Conservation (phyloP, 2,888 invertebrate genomes). For the Sminthurinus aureus region DNA sequence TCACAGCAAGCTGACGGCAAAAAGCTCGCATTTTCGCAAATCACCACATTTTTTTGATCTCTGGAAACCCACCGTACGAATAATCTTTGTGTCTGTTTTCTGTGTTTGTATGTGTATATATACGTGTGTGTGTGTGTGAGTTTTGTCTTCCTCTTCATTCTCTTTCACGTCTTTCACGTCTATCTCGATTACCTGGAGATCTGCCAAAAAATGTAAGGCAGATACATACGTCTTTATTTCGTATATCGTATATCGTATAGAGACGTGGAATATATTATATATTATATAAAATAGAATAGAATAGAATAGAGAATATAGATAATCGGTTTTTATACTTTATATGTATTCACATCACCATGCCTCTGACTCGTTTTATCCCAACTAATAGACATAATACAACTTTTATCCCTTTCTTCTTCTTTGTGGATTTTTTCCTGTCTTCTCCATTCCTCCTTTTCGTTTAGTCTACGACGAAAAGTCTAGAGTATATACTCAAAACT, state of each 20-base stretch:
- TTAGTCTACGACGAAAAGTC: neutral
- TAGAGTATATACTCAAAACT: too few relatives aligned
- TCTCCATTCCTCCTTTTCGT: neutral
- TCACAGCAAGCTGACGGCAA: conserved; percentile 39
- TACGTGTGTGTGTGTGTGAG: conserved; percentile 29
- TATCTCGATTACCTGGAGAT: conserved; percentile 47
- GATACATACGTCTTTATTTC: neutral
- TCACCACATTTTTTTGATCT: conserved; percentile 48
- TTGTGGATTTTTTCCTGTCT: too few relatives aligned
- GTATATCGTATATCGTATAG: neutral
- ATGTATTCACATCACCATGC: neutral
- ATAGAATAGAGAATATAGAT: too few relatives aligned
- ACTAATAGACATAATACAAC: neutral
- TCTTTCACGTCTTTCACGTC: conserved; percentile 29
- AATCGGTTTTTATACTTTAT: too few relatives aligned
- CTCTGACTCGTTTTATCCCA: neutral
- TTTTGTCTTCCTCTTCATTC: conserved; percentile 19
- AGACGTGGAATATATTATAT: neutral
- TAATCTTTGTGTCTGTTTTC: too few relatives aligned
- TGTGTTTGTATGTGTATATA: neutral
- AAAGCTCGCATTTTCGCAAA: conserved; percentile 48
- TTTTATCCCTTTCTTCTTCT: neutral
- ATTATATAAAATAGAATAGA: too few relatives aligned
- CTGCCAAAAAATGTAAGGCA: conserved; percentile 44
- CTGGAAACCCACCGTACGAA: conserved; percentile 20